phyloP scores from a whole-genome alignment of 2,888 invertebrate genomes.

The Abscondita cerata region DNA sequence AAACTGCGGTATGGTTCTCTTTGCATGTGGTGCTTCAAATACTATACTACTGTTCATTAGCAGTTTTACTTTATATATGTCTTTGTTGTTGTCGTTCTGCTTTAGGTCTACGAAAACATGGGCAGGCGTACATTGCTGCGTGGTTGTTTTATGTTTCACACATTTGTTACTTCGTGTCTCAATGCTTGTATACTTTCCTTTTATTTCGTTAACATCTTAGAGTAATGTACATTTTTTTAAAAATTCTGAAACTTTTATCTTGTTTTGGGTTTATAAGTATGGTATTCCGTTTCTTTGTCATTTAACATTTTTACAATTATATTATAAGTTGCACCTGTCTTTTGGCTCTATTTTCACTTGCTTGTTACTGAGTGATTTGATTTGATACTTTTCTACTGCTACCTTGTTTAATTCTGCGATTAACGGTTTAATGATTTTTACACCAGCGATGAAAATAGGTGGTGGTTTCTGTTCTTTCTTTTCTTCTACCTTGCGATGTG shows the following conservation, averaged over 20 bases:
- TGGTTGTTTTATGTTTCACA: conserved; percentile 14
- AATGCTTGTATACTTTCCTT: too few species aligned
- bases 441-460: conserved; percentile 8
- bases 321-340: conserved; percentile 9
- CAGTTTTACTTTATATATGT: conserved; percentile 12
- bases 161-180: conserved; percentile 11
- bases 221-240: conserved; percentile 16
- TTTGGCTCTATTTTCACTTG: conserved; percentile 16
- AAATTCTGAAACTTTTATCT: conserved; percentile 13
- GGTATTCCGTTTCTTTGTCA: conserved; percentile 15
- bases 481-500: background rate
- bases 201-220: conserved; percentile 6
- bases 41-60: too few species aligned
- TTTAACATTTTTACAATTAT: conserved; percentile 10
- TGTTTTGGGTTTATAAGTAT: conserved; percentile 14
- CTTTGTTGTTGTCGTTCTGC: conserved; percentile 13
- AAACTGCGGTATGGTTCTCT: too few species aligned
- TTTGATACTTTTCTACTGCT: too few species aligned
- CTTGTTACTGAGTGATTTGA: background rate
- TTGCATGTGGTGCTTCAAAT: too few species aligned
- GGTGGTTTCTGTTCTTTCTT: conserved; percentile 9
- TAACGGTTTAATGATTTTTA: conserved; percentile 17
- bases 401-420: too few species aligned
- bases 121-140: conserved; percentile 5
- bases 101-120: conserved; percentile 12